A percentile compares a stretch with the other conserved stretches of the same genome.
Evolutionary conservation across 2,888 invertebrate genomes (phyloP).

Genomic region (Cheilosia variabilis): DNA sequence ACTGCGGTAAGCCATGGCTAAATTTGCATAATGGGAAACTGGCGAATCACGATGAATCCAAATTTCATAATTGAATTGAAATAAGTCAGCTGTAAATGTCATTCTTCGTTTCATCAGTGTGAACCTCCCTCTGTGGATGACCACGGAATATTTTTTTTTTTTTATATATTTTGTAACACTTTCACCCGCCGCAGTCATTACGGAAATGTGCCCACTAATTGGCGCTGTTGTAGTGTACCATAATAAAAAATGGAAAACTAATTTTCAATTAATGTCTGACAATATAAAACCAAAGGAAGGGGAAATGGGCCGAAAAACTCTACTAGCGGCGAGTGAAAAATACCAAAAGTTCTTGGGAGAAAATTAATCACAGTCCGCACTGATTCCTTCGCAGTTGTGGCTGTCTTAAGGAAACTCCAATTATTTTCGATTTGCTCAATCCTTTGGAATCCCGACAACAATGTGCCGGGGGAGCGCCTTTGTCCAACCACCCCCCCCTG

Average conservation of each 20-base stretch:
- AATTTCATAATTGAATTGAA: slow-evolving; percentile 74
- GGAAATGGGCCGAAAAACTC: slow-evolving; percentile 21
- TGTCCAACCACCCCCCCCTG: slow-evolving; percentile 31
- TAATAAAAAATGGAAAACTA: slow-evolving; percentile 52
- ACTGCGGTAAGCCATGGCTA: slow-evolving; percentile 60
- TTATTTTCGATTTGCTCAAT: slow-evolving; percentile 75
- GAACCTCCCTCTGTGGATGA: neutral
- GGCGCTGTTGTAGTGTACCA: slow-evolving; percentile 51
- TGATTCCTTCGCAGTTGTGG: slow-evolving; percentile 66
- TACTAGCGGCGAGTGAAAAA: slow-evolving; percentile 42
- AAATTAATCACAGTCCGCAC: slow-evolving; percentile 70
- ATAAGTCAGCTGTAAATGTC: slow-evolving; percentile 74
- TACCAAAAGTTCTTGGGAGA: slow-evolving; percentile 58
- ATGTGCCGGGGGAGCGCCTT: slow-evolving; percentile 38
- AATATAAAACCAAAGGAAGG: slow-evolving; percentile 44
- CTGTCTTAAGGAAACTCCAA: slow-evolving; percentile 74
- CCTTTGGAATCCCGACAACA: slow-evolving; percentile 58
- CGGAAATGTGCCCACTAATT: slow-evolving; percentile 66
- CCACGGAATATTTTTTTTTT: slow-evolving; percentile 9
- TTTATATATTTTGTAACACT: slow-evolving; percentile 6
- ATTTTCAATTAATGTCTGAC: slow-evolving; percentile 71
- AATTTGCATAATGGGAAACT: slow-evolving; percentile 72
- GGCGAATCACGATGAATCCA: slow-evolving; percentile 64
- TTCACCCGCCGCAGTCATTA: slow-evolving; percentile 57
- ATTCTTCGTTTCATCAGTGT: slow-evolving; percentile 58